phyloP scores from a whole-genome alignment of 2,797 vertebrate genomes.

The Xenentodon cancila region DNA sequence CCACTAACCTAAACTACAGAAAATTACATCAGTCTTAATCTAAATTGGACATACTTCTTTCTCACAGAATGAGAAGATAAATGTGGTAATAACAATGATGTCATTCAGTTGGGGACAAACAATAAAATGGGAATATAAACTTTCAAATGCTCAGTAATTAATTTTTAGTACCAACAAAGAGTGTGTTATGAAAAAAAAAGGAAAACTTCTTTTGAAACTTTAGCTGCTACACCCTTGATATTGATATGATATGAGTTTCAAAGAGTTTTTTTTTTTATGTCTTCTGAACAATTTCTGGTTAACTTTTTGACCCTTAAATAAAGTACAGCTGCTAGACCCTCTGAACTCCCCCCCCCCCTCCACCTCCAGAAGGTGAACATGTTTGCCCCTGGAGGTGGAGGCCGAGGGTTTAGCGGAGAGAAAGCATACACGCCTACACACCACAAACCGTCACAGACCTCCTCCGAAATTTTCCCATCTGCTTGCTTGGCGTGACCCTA shows the following conservation, averaged over 20 bases:
- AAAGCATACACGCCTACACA: conserved; percentile 32
- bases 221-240: conserved; percentile 58
- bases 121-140: conserved; percentile 29
- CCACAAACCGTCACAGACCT: conserved; percentile 24
- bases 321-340: conserved; percentile 77
- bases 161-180: conserved; percentile 31
- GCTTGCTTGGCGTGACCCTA: conserved; percentile 47
- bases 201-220: conserved; percentile 32
- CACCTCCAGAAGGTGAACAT: conserved; percentile 67
- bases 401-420: conserved; percentile 42
- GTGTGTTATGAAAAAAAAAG: conserved; percentile 12
- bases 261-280: conserved; percentile 67
- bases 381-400: conserved; percentile 56
- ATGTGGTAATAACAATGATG: no score
- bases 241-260: conserved; percentile 77
- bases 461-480: conserved; percentile 32
- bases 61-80: no score
- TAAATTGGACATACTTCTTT: conserved; percentile 25
- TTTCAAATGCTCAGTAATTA: conserved; percentile 28
- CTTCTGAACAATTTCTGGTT: conserved; percentile 72
- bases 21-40: conserved; percentile 41
- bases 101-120: conserved; percentile 14
- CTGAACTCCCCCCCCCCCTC: conserved; percentile 58
- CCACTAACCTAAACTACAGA: no score
- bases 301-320: conserved; percentile 80